Percentiles rank a stretch among this genome's conserved stretches.
These are phyloP conservation scores for Hemicordylus capensis DNA, from an alignment of 2,113 vertebrate genomes.

Conservation along the genomic window DNA sequence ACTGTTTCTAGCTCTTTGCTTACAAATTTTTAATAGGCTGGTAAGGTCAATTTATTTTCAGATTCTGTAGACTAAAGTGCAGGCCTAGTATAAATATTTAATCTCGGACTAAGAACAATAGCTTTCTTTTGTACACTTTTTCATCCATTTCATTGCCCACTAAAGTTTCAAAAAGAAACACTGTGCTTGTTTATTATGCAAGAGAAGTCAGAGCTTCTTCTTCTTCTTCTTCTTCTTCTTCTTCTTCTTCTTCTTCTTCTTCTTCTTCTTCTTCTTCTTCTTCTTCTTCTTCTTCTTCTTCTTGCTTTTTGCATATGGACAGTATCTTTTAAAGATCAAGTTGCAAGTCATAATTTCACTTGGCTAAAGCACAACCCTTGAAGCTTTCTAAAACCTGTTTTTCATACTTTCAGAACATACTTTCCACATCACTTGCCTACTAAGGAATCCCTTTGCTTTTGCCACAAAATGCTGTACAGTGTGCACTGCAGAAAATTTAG, in stretches of 20 bases:
- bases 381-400: not conserved
- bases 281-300: too few relatives aligned
- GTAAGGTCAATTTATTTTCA: slow-evolving; percentile 14
- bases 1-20: not conserved
- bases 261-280: too few relatives aligned
- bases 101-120: not conserved
- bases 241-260: too few relatives aligned
- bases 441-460: not conserved
- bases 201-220: not conserved
- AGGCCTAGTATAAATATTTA: slow-evolving; percentile 16
- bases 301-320: not conserved
- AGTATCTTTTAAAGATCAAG: not conserved
- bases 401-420: not conserved
- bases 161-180: slow-evolving; percentile 36
- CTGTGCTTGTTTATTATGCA: not conserved
- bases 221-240: too few relatives aligned
- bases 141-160: slow-evolving; percentile 4
- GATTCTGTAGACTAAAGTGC: slow-evolving; percentile 25
- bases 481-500: not conserved
- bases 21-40: slow-evolving; percentile 2
- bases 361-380: not conserved
- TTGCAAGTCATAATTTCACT: not conserved
- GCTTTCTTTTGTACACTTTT: slow-evolving; percentile 30
- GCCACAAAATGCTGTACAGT: not conserved
- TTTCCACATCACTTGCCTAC: not conserved